Conservation (phyloP, 2,797 vertebrate genomes). For the Tapirus indicus region DNA sequence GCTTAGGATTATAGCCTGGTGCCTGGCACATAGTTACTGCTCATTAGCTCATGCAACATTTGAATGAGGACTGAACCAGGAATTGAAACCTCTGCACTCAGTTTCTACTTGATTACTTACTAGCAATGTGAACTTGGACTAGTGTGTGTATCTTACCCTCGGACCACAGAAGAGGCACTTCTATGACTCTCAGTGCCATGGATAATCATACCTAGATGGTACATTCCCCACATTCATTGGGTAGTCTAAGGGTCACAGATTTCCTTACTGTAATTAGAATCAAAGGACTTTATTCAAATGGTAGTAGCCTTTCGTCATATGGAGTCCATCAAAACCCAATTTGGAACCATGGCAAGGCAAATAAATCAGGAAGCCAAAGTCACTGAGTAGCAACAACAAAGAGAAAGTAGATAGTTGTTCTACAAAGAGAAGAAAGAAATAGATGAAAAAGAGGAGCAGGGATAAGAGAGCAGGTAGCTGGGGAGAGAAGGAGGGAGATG, state of each 20-base stretch:
- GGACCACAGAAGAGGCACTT: background rate
- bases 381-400: background rate
- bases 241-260: background rate
- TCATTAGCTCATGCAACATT: background rate
- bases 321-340: background rate
- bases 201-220: background rate
- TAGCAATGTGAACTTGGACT: background rate
- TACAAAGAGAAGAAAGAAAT: background rate
- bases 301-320: background rate
- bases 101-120: background rate
- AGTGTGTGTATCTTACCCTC: background rate
- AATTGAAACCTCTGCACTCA: background rate
- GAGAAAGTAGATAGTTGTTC: background rate
- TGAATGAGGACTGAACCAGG: background rate
- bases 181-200: background rate
- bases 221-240: background rate
- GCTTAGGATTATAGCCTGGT: background rate
- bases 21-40: background rate
- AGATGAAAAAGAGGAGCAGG: background rate
- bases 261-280: constrained; percentile 23
- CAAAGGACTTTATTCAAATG: background rate
- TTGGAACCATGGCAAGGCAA: background rate
- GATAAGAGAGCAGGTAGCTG: background rate
- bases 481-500: background rate
- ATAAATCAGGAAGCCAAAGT: background rate